Evolutionary conservation across 2,113 vertebrate species (phyloP), one percentile per base, ranked within the genome.

Genomic region (Pseudorasbora parva): DNA sequence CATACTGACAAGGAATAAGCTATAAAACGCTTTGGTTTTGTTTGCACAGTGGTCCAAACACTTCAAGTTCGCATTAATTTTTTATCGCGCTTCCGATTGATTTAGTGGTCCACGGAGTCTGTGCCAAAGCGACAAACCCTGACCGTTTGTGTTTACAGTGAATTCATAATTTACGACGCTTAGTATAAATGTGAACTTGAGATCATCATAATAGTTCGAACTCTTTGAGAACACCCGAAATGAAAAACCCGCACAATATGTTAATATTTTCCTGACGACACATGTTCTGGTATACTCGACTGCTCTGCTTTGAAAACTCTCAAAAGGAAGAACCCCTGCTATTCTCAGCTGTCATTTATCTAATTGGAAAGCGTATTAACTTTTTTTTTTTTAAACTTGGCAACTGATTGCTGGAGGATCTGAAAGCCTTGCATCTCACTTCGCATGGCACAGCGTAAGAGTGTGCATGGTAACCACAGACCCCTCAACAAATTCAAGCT

Each of bases 401-500:
- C 59, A 23, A 12, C 6, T 45, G 21, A 45, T 60, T 64, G 59
- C 43, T 30, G 45, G 45, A 37, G 78, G 45, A 51, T 23, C 23
- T n/a, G 25, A 49, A 5, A 33, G 59, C 33, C 19, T 69, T 69
- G 25, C 47, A 56, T 81, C 62, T 69, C 64, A 54, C 47, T 81
- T 69, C 78, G 25, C 25, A 69, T 68, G 62, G 56, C 49, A 54
- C 27, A n/a, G 19, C 51, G 0, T 69, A 69, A 2, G 25, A 23
- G 19, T 11, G 27, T 10, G 10, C 37, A 27, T 51, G 12, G 25
- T n/a, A 83, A 83, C 84, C 78, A 84, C 89, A 81, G 77, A 86
- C 85, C 86, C 84, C 89, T 86, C 69, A 87, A 83, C 86, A 89
- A 85, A 75, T 64, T 21, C 54, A 74, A 23, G 25, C 30, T 64